Percentiles rank a stretch among this genome's conserved stretches.
These are phyloP conservation scores for Diplolepis rosae DNA, from an alignment of 2,888 invertebrate genomes.

Conservation along the genomic window DNA sequence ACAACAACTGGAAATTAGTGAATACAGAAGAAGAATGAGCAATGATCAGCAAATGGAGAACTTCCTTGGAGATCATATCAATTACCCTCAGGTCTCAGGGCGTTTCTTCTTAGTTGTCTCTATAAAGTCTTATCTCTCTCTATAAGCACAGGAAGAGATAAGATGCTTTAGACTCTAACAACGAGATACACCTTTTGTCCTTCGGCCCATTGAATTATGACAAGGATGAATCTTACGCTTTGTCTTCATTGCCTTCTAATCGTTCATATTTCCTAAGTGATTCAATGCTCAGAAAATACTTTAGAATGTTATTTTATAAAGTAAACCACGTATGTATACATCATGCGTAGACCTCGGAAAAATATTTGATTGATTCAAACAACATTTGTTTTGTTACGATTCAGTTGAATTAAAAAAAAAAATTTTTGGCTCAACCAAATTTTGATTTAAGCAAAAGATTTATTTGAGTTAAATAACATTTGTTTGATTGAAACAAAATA, in stretches of 20 bases:
- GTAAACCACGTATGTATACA: background rate
- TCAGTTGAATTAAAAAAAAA: too few relatives aligned
- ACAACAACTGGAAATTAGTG: background rate
- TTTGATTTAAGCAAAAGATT: too few relatives aligned
- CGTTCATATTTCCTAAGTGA: background rate
- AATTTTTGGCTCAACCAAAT: too few relatives aligned
- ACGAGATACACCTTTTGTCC: slow-evolving; percentile 16
- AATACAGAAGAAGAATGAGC: slow-evolving; percentile 17
- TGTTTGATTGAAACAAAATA: too few relatives aligned
- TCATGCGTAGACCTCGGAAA: too few relatives aligned
- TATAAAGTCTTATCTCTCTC: slow-evolving; percentile 20
- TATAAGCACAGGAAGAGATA: slow-evolving; percentile 20
- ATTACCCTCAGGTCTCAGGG: slow-evolving; percentile 16
- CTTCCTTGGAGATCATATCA: slow-evolving; percentile 22
- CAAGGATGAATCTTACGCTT: slow-evolving; percentile 17
- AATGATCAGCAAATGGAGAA: slow-evolving; percentile 1
- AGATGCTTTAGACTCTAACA: background rate
- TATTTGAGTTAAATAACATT: too few relatives aligned
- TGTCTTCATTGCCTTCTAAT: slow-evolving; percentile 21
- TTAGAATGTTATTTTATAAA: background rate
- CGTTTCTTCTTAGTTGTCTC: slow-evolving; percentile 28
- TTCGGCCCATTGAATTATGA: background rate
- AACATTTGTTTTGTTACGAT: too few relatives aligned
- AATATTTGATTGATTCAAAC: too few relatives aligned
- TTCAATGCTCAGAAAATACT: background rate